Percentiles rank a stretch among this genome's conserved stretches.
Conservation (phyloP, 53 echinoderm and acorn worm genomes). For the Mesocentrotus franciscanus region DNA sequence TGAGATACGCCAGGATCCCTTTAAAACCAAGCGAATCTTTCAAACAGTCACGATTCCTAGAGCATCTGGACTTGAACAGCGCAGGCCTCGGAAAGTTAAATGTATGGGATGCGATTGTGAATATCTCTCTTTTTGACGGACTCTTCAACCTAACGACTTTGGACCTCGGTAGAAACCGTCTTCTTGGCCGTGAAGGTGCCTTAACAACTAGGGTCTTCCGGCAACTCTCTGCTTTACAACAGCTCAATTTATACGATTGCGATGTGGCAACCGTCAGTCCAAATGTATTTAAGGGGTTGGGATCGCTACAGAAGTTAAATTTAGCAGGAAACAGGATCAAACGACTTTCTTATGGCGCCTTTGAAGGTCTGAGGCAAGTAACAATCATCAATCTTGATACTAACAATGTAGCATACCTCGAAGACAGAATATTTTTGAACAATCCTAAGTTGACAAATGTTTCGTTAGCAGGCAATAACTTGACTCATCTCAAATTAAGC, state of each 20-base stretch:
- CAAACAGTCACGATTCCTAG: not conserved
- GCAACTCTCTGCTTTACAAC: not conserved
- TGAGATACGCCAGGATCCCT: not conserved
- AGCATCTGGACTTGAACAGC: not conserved
- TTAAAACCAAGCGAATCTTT: not conserved
- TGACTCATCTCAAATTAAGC: not conserved
- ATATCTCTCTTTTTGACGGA: constrained; percentile 4
- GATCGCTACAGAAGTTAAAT: not conserved
- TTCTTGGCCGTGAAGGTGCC: not conserved
- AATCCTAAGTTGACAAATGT: not conserved
- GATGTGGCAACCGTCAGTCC: not conserved
- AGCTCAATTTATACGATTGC: not conserved
- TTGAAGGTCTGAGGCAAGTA: not conserved
- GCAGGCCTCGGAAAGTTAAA: not conserved
- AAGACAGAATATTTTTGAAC: not conserved
- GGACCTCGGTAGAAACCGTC: not conserved
- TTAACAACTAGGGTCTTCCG: not conserved
- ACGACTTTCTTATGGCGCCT: not conserved
- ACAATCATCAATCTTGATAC: not conserved
- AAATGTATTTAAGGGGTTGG: not conserved
- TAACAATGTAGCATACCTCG: not conserved
- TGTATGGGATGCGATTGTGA: not conserved
- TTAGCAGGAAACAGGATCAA: not conserved
- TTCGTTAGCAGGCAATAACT: not conserved
- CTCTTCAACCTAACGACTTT: not conserved